Base-by-base conservation (phyloP, 2,113 vertebrate genomes). In the Columbina picui region DNA sequence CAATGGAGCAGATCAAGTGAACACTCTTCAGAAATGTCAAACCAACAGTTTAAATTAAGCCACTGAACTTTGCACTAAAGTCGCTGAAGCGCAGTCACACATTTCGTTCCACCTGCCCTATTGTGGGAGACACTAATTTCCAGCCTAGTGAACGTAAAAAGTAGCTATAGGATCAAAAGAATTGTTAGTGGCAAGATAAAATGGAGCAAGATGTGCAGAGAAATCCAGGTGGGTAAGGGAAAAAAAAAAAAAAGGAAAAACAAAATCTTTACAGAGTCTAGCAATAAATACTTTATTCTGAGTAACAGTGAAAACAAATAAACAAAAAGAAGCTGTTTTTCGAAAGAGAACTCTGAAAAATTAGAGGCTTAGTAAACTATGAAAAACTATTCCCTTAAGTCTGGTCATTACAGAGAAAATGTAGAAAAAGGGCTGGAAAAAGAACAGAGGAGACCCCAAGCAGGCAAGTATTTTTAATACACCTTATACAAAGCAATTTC, bases 1-100 rank as follows among this genome's bases (percentile, higher is more conserved):
- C 82, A 94, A 53, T 45, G 67, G 70, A 93, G 67, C 70, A 85
- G 59, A 91, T 64, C 65, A 47, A 78, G 82, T 18, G 74, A 94
- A 52, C 11, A 1, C 61, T 85, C 73, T 86, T 90, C 79, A 95
- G 63, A 96, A 95, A 94, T 65, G 67, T 86, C 94, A 97, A 90
- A 50, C 50, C 83, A 73, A 68, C 19, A 39, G 64, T 53, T 92
- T 88, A 94, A 94, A 92, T 92, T 83, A 88, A 86, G 85, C 38
- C 0, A 0, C 69, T 93, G 92, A 94, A 95, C 90, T 94, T 84
- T 52, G 77, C 60, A 43, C 85, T 73, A 0, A 64, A 73, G 75
- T 22, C 85, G 87, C n/a, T 87, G 94, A 87, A 96, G 90, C 14
- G 0, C 78, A 71, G 29, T 70, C 78, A 93, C 36, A 49, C 27